These are phyloP conservation scores for Frankliniella fusca DNA, from an alignment of 2,888 invertebrate species.

Conservation along the genomic window DNA sequence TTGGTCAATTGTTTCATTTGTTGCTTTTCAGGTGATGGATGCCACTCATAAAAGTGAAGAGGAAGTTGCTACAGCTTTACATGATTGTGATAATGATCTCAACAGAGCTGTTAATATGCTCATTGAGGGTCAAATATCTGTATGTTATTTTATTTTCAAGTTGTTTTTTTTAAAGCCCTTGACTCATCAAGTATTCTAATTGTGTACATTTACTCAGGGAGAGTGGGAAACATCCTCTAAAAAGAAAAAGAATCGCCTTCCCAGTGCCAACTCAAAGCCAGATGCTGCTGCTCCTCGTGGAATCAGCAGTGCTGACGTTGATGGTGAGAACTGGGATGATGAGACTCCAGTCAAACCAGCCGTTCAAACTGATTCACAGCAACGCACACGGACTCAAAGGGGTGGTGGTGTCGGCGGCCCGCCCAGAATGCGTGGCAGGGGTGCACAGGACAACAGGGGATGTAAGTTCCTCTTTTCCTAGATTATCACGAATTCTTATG, in stretches of 20 bases:
- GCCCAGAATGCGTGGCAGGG: conserved; percentile 50
- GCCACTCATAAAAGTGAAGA: conserved; percentile 86
- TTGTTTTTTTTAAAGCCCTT: background rate
- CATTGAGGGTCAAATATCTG: conserved; percentile 67
- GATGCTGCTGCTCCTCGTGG: conserved; percentile 53
- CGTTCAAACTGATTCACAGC: background rate
- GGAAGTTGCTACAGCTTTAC: conserved; percentile 85
- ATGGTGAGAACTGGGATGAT: conserved; percentile 40
- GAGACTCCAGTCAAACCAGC: conserved; percentile 34
- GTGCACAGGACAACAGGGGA: conserved; percentile 54
- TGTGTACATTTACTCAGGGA: conserved; percentile 52
- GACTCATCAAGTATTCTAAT: conserved; percentile 7
- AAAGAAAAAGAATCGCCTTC: conserved; percentile 78
- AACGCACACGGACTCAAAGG: conserved; percentile 32
- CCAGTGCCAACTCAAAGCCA: conserved; percentile 51
- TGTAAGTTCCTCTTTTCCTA: conserved; percentile 45
- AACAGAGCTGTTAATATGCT: conserved; percentile 77
- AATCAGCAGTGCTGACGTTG: conserved; percentile 37
- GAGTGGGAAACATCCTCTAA: conserved; percentile 84
- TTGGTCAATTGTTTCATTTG: background rate
- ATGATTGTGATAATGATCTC: conserved; percentile 88
- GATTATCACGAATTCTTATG: background rate
- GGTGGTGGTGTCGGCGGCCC: conserved; percentile 43
- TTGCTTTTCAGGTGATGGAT: conserved; percentile 65
- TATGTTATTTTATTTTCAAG: conserved; percentile 41